Percentiles rank a stretch among this genome's conserved stretches.
phyloP scores from a whole-genome alignment of 2,797 vertebrate species.

The Australoheros facetus region DNA sequence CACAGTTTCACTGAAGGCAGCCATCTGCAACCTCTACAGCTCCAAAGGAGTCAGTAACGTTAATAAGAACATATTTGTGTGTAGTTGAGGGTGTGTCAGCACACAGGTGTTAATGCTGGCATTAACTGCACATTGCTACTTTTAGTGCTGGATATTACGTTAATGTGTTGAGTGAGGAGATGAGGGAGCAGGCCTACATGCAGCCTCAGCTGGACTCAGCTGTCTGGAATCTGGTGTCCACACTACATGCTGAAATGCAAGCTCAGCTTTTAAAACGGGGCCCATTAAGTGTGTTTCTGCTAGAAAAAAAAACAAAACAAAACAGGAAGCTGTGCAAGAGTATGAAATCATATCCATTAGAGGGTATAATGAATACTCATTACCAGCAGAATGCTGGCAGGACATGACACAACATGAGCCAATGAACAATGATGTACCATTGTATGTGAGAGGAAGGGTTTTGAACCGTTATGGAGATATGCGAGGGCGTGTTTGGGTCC shows the following conservation, averaged over 20 bases:
- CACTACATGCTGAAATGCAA: conserved; percentile 42
- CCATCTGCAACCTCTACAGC: conserved; percentile 27
- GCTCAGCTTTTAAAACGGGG: conserved; percentile 47
- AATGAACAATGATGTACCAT: conserved; percentile 19
- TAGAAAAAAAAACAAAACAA: neutral
- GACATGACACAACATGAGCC: conserved; percentile 40
- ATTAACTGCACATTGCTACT: conserved; percentile 7
- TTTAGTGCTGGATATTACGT: conserved; percentile 32
- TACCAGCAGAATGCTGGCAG: conserved; percentile 30
- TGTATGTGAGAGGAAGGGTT: neutral
- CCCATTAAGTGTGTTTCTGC: conserved; percentile 36
- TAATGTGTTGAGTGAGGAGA: conserved; percentile 44
- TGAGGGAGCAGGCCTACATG: neutral
- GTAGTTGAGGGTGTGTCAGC: conserved; percentile 9
- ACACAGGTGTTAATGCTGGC: neutral
- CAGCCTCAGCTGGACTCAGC: conserved; percentile 29
- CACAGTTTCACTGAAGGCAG: conserved; percentile 34
- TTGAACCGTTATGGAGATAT: neutral
- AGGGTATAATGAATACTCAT: conserved; percentile 50
- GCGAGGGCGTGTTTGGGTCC: neutral
- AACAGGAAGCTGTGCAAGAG: conserved; percentile 32
- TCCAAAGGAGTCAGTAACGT: conserved; percentile 33
- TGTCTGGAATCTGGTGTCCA: conserved; percentile 13
- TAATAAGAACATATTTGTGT: conserved; percentile 23
- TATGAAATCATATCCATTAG: conserved; percentile 62